These are phyloP conservation scores for Lutjanus argentimaculatus DNA, from an alignment of 2,797 vertebrate genomes.

Conservation along the genomic window DNA sequence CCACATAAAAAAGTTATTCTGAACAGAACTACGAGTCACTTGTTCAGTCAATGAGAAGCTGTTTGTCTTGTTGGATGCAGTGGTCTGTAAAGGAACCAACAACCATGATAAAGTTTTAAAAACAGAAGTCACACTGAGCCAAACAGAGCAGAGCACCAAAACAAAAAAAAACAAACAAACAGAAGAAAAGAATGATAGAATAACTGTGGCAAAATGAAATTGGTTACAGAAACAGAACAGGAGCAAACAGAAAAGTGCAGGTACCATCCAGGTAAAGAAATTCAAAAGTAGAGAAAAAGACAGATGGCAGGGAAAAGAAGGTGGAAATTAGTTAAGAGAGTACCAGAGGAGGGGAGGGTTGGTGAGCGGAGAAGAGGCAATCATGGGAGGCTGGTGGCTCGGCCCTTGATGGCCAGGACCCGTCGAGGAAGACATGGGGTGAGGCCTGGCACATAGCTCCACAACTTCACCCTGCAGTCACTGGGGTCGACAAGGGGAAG, in stretches of 20 bases:
- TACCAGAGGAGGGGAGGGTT: slow-evolving; percentile 79
- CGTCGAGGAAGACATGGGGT: slow-evolving; percentile 98
- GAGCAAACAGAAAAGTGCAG: not conserved
- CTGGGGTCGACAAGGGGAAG: slow-evolving; percentile 79
- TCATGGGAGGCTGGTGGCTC: slow-evolving; percentile 98
- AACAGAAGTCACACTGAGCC: slow-evolving; percentile 36
- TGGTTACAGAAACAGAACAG: not conserved
- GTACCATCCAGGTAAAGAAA: slow-evolving; percentile 9
- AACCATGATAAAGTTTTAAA: slow-evolving; percentile 14
- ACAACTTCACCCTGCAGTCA: slow-evolving; percentile 99
- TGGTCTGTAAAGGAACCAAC: slow-evolving; percentile 15
- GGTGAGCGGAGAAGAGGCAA: slow-evolving; percentile 76
- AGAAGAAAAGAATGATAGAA: not conserved
- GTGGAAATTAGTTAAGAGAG: slow-evolving; percentile 59
- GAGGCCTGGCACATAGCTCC: slow-evolving; percentile 98
- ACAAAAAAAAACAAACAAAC: not conserved
- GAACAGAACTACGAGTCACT: slow-evolving; percentile 28
- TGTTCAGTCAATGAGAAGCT: slow-evolving; percentile 15
- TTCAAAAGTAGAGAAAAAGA: not conserved
- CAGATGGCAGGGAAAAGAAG: slow-evolving; percentile 4
- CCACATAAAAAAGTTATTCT: slow-evolving; percentile 17
- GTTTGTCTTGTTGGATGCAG: slow-evolving; percentile 18
- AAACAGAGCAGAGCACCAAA: slow-evolving; percentile 48
- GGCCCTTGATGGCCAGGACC: slow-evolving; percentile 99
- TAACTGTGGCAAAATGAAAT: not conserved